Evolutionary conservation across 2,888 invertebrate species (phyloP), one percentile per base, ranked within the genome.

Genomic region (Zelleria hepariella): DNA sequence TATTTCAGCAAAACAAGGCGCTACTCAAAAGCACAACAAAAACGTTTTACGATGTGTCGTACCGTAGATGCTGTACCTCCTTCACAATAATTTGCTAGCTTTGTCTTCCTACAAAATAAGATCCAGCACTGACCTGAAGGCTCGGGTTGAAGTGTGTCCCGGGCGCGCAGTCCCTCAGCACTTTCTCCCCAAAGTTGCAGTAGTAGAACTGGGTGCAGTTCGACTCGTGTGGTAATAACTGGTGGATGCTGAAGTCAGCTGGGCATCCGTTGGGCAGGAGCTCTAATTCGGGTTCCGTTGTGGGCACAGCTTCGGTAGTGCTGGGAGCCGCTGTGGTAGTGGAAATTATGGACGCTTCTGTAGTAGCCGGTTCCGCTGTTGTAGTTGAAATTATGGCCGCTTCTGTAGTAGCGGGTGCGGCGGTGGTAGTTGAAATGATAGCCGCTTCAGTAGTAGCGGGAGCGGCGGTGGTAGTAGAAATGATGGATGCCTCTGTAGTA

Each of bases 181-280:
- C 66, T 25, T 63, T 66, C 21, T 72, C 62, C 5, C 77, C 77
- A 15, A 63, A 61, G 1, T 68, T 66, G 58, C 78, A 78, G 18
- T 71, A 67, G 61, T 78, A 77, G 68, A 72, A 77, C 26, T 66
- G 68, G 26, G 61, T 60, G 60, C 78, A 78, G 8, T 74, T 62
- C 0, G 55, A 63, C 58, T 70, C 69, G 52, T 78, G 75, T 0
- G 77, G 76, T 4, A 77, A 53, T 0, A 75, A 63, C 3, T 64
- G 61, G 24, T 76, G 69, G 5, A 71, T 58, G 7, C 64, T 25
- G 57, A 65, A 69, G 60, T 72, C 65, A 26, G 67, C 64, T 0
- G 75, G 75, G 47, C 75, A 75, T 0, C 71, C 73, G 56, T 73
- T 74, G 0, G 67, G 64, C 4, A 70, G 61, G 18, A 57, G 24